Percentiles rank a stretch among this genome's conserved stretches.
These are phyloP conservation scores for Erpobdella octoculata DNA, from an alignment of 2,888 invertebrate species.

Conservation along the genomic window DNA sequence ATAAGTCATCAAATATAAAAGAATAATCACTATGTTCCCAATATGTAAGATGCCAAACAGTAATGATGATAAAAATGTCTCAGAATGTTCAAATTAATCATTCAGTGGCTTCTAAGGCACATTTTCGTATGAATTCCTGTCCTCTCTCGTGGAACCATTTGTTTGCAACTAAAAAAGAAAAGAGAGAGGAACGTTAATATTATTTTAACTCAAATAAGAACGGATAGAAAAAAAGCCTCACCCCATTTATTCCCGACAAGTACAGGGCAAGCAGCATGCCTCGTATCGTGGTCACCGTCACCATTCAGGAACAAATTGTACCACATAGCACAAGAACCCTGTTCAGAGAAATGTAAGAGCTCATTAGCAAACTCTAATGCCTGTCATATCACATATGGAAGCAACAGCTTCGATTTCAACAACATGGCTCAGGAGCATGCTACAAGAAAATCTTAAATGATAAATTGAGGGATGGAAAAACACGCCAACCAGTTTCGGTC, in stretches of 20 bases:
- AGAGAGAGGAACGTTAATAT: neutral
- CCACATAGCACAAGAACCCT: slow-evolving; percentile 87
- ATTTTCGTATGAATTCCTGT: slow-evolving; percentile 63
- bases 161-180: slow-evolving; percentile 58
- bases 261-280: slow-evolving; percentile 93
- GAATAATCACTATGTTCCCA: too few species aligned
- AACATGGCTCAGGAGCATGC: too few species aligned
- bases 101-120: neutral
- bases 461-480: too few species aligned
- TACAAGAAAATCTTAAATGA: too few species aligned
- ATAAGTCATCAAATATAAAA: too few species aligned
- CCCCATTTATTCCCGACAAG: slow-evolving; percentile 92
- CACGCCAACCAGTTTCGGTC: slow-evolving; percentile 65
- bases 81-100: neutral
- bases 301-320: slow-evolving; percentile 80
- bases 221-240: slow-evolving; percentile 51
- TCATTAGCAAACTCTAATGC: neutral
- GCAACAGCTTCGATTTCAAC: too few species aligned
- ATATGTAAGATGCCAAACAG: too few species aligned
- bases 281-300: slow-evolving; percentile 77
- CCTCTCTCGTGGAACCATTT: slow-evolving; percentile 88
- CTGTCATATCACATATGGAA: too few species aligned
- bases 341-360: neutral
- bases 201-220: neutral
- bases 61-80: neutral